Evolutionary conservation across 2,888 invertebrate genomes (phyloP).

Genomic region (Gryllus longicercus): DNA sequence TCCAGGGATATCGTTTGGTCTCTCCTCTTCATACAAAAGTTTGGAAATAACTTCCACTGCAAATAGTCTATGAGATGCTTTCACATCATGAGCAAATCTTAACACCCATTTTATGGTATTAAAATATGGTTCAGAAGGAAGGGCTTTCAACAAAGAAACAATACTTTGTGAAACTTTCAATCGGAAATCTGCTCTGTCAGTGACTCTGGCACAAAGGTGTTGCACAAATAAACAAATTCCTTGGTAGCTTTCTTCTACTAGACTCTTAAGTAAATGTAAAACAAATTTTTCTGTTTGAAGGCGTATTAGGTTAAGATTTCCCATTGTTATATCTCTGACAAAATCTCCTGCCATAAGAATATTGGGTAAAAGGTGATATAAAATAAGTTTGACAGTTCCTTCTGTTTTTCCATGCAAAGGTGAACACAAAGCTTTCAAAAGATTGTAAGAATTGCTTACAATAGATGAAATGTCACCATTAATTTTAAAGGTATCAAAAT

Average conservation of each 20-base stretch:
- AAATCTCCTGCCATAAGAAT: slow-evolving; percentile 42
- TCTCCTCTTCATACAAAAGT: slow-evolving; percentile 42
- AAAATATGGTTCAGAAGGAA: slow-evolving; percentile 44
- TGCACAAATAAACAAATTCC: slow-evolving; percentile 47
- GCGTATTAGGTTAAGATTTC: slow-evolving; percentile 39
- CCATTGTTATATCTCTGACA: slow-evolving; percentile 37
- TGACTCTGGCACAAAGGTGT: slow-evolving; percentile 48
- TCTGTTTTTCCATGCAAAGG: slow-evolving; percentile 48
- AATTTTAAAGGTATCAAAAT: slow-evolving; percentile 19
- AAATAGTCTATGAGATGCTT: slow-evolving; percentile 50
- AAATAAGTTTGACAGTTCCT: slow-evolving; percentile 45
- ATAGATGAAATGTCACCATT: slow-evolving; percentile 38
- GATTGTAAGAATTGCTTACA: slow-evolving; percentile 46
- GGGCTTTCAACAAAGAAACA: slow-evolving; percentile 43
- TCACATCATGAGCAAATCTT: slow-evolving; percentile 44
- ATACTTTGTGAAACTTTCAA: slow-evolving; percentile 46
- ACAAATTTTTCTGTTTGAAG: slow-evolving; percentile 41
- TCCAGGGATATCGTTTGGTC: background rate
- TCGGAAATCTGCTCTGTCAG: slow-evolving; percentile 50
- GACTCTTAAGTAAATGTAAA: slow-evolving; percentile 41
- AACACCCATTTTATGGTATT: slow-evolving; percentile 46
- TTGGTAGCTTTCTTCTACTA: slow-evolving; percentile 41
- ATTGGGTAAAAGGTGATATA: slow-evolving; percentile 47
- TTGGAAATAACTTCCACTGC: slow-evolving; percentile 52
- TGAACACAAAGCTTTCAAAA: slow-evolving; percentile 46